Base-by-base conservation (phyloP, 2,797 vertebrate species). In the Myripristis murdjan region DNA sequence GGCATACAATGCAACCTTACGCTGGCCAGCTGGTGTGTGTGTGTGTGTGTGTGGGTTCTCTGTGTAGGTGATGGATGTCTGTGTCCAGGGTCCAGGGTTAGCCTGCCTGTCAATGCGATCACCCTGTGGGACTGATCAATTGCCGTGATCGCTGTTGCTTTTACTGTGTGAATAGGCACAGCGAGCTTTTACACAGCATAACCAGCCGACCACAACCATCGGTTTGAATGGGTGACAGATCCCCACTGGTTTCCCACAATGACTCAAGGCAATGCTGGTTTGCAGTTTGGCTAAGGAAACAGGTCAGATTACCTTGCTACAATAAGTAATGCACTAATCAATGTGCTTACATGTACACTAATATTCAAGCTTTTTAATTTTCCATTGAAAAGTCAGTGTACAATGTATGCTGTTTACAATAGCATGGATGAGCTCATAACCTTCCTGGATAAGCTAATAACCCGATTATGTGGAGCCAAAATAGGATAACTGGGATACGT, bases 141-240 rank as follows among this genome's bases (percentile, higher is more conserved):
- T 24, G 47, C 20, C 3, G 10, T 58, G 55, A 68, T 78, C 6
- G 14, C 69, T 75, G 71, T 74, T 55, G 55, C 68, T 53, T 69
- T 67, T 72, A 61, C 75, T 61, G 64, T 44, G 71, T 78, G 58
- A 69, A 74, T 58, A 64, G 43, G 14, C 74, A 62, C 43, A 64
- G 71, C 55, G 62, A 56, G 81, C 57, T 65, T 77, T 88, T 78
- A 72, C 75, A 75, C 81, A 73, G 80, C 70, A 77, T 65, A 74
- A 20, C 35, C 53, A 51, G 20, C 55, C 62, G 14, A 10, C 37
- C 10, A 39, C 37, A 11, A 11, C 37, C 43, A 9, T 18, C 15
- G 18, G 6, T n/a, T 46, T 18, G 43, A n/a, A 18, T 46, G 16
- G 43, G 15, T n/a, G 37, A 39, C 3, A 15, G 8, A 5, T 6